A percentile compares a stretch with the other conserved stretches of the same genome.
Conservation (phyloP, 2,797 vertebrate genomes). For the Alosa sapidissima region DNA sequence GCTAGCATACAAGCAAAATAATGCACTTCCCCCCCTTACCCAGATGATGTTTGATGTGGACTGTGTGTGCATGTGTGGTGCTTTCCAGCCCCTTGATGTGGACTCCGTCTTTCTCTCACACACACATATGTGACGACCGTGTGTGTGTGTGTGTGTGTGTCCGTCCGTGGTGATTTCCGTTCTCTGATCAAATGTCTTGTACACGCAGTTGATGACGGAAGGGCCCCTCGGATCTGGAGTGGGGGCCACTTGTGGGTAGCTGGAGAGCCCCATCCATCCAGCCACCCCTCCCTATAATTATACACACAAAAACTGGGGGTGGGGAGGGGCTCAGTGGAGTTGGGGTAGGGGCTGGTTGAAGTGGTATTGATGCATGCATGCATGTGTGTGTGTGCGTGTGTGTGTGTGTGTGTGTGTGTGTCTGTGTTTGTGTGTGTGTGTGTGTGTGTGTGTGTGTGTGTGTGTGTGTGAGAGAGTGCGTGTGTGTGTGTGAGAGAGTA, state of each 20-base stretch:
- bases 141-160: no score
- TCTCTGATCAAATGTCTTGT: background rate
- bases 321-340: no score
- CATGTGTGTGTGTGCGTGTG: no score
- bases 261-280: background rate
- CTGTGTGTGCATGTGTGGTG: no score
- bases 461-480: background rate
- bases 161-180: background rate
- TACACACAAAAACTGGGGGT: background rate
- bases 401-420: background rate
- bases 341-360: background rate
- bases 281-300: background rate
- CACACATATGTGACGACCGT: no score
- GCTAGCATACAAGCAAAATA: background rate
- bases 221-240: background rate
- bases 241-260: background rate
- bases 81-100: no score
- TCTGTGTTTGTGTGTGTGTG: background rate
- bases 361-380: background rate
- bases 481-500: no score
- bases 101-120: no score
- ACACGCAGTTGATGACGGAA: background rate
- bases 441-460: background rate
- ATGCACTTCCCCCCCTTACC: no score
- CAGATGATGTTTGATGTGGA: no score